Percentiles rank a stretch among this genome's conserved stretches.
Evolutionary conservation across 2,797 vertebrate species (phyloP).

Genomic region (Syngnathus acus): DNA sequence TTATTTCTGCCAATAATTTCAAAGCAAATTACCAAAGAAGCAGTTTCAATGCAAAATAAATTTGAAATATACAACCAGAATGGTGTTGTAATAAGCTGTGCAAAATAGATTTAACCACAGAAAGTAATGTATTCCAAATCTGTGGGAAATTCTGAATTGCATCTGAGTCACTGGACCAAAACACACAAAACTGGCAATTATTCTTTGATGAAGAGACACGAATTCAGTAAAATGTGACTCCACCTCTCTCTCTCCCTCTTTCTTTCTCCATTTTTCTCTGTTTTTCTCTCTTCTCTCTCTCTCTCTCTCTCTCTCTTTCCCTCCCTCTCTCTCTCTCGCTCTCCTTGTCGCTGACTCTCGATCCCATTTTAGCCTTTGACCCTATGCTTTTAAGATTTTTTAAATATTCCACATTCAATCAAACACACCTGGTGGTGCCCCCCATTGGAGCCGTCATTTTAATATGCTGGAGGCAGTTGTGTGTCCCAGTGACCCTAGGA

Average conservation of each 20-base stretch:
- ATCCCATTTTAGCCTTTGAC: no score
- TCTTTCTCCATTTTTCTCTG: not conserved
- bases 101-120: conserved; percentile 18
- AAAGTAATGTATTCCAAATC: conserved; percentile 25
- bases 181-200: conserved; percentile 30
- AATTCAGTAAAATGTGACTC: not conserved
- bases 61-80: conserved; percentile 13
- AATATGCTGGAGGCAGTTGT: no score
- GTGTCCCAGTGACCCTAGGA: no score
- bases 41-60: not conserved
- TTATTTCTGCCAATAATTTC: not conserved
- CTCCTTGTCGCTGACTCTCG: conserved; percentile 2
- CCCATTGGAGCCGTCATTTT: no score
- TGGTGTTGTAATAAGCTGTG: not conserved
- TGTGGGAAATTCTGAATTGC: conserved; percentile 30
- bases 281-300: not conserved
- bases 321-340: not conserved
- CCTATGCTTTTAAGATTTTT: no score
- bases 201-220: conserved; percentile 24
- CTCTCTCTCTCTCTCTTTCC: conserved; percentile 4
- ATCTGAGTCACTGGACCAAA: conserved; percentile 38
- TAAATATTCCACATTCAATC: no score
- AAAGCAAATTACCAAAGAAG: not conserved
- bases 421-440: no score
- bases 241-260: not conserved